Conservation (phyloP, 2,113 vertebrate genomes). For the Heterotis niloticus region DNA sequence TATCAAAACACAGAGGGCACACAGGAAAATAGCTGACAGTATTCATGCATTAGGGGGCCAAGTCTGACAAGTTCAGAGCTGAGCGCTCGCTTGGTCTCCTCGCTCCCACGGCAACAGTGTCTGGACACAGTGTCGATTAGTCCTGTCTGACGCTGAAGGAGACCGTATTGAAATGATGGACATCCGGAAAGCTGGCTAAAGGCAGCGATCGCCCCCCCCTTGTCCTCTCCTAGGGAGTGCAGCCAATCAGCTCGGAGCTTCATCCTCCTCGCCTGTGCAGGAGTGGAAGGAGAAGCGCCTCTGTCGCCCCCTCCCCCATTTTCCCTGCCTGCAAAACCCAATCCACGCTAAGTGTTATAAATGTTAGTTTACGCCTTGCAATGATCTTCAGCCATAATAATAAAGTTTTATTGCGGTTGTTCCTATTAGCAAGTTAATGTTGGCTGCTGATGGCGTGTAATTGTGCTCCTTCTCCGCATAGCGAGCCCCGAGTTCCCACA, state of each 20-base stretch:
- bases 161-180: constrained; percentile 82
- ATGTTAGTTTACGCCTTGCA: constrained; percentile 83
- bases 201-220: constrained; percentile 57
- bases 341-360: constrained; percentile 88
- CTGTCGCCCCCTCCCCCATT: constrained; percentile 25
- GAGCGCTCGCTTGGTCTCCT: constrained; percentile 31
- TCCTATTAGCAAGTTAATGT: constrained; percentile 87
- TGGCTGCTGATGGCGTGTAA: constrained; percentile 81
- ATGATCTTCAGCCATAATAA: constrained; percentile 80
- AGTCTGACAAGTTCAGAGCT: constrained; percentile 10
- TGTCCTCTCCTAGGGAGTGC: constrained; percentile 45
- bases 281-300: constrained; percentile 23
- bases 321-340: constrained; percentile 71
- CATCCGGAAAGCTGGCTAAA: constrained; percentile 73
- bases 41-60: neutral
- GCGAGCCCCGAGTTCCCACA: constrained; percentile 74
- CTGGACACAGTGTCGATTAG: constrained; percentile 74
- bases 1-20: too few species aligned
- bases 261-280: constrained; percentile 29
- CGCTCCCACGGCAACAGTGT: constrained; percentile 70
- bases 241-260: constrained; percentile 29
- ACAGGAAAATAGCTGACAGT: neutral
- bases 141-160: constrained; percentile 74
- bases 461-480: constrained; percentile 69
- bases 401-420: constrained; percentile 75